Evolutionary conservation across 2,797 vertebrate genomes (phyloP).

Genomic region (Crenichthys baileyi): DNA sequence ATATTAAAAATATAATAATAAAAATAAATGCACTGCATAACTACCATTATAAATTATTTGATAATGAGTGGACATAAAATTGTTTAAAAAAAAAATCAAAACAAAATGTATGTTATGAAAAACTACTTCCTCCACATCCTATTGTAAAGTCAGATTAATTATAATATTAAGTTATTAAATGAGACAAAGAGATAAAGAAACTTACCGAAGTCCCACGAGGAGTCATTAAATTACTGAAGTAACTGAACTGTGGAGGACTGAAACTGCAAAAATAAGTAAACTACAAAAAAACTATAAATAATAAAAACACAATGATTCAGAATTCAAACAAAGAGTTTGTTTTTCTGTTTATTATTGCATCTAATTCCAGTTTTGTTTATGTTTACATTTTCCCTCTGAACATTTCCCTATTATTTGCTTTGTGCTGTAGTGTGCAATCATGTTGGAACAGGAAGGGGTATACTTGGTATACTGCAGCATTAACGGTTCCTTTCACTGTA

Average conservation of each 20-base stretch:
- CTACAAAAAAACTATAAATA: not conserved
- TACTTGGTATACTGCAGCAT: not conserved
- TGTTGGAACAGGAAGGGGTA: not conserved
- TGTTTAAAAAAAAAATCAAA: not conserved
- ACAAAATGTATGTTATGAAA: not conserved
- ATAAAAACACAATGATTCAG: not conserved
- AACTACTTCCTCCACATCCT: too few species aligned
- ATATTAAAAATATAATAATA: not conserved
- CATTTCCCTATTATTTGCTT: not conserved
- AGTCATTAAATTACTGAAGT: not conserved
- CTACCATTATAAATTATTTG: not conserved
- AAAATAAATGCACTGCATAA: not conserved
- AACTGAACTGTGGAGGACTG: not conserved
- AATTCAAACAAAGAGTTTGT: not conserved
- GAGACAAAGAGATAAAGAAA: not conserved
- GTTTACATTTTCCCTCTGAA: not conserved
- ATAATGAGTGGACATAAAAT: not conserved
- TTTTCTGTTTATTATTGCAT: not conserved
- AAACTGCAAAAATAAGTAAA: not conserved
- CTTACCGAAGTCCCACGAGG: not conserved
- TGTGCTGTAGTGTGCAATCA: not conserved
- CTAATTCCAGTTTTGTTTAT: not conserved
- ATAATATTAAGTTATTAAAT: not conserved
- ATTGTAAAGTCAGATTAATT: not conserved
- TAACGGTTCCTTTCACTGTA: not conserved